Evolutionary conservation across 2,797 vertebrate species (phyloP).

Genomic region (Spinus olivaceus): DNA sequence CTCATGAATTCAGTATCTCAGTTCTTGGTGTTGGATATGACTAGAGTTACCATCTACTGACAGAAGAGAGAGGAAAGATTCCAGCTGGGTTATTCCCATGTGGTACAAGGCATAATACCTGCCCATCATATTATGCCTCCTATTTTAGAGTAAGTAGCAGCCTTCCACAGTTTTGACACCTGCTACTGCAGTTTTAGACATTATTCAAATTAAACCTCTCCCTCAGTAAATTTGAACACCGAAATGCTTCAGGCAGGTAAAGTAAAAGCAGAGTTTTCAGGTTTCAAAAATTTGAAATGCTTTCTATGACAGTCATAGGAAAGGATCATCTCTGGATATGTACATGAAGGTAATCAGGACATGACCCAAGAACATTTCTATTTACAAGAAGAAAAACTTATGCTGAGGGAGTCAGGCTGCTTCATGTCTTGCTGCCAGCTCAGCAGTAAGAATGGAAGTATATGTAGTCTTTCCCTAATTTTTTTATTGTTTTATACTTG

Average conservation of each 20-base stretch:
- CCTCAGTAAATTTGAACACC: background rate
- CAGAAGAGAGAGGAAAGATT: background rate
- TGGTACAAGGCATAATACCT: background rate
- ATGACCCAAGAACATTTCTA: background rate
- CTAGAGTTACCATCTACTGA: background rate
- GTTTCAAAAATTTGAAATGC: background rate
- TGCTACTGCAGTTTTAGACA: background rate
- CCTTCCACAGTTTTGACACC: background rate
- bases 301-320: background rate
- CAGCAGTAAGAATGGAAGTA: background rate
- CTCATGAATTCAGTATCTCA: background rate
- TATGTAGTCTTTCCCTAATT: background rate
- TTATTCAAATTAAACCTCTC: background rate
- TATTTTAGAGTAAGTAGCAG: background rate
- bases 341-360: background rate
- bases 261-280: background rate
- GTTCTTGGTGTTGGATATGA: background rate
- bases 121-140: background rate
- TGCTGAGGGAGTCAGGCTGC: background rate
- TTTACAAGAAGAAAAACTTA: background rate
- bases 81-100: background rate
- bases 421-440: background rate
- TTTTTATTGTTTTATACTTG: background rate
- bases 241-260: background rate
- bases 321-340: background rate